Base-by-base conservation (phyloP, 2,113 vertebrate species). In the Pionites leucogaster region DNA sequence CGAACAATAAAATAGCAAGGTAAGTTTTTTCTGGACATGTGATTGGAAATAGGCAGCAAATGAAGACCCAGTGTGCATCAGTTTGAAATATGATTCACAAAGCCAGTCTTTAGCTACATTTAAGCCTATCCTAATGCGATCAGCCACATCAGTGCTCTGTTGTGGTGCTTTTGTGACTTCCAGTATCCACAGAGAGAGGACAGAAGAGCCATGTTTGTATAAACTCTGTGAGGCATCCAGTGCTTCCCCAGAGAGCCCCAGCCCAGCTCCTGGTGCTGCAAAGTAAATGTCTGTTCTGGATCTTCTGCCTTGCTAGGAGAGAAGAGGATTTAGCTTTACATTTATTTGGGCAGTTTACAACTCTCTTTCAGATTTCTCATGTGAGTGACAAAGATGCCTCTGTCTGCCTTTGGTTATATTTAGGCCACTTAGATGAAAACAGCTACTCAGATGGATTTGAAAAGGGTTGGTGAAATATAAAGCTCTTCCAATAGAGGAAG, bases 361-460 rank as follows among this genome's bases (percentile, higher is more conserved):
- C 86, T 75, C 80, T 94, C 92, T 87, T 74, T 78, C 88, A 95
- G 82, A 86, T 39, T 71, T 90, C 68, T 78, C 46, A 11, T 90
- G 52, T 27, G 52, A 42, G 59, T 59, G 74, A 97, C 95, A 97
- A 97, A 96, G 92, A 80, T 84, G 42, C 82, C 91, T 97, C 97
- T 97, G 88, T 97, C 93, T 93, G 70, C 46, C 68, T 89, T 39
- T 13, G 46, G 86, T 78, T 96, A 76, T 94, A 96, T 96, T 97
- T 98, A 93, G 96, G 88, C 65, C 74, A 70, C 93, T 93, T 59
- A 68, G 70, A 86, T 91, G 82, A 94, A 79, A 97, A 96, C 65
- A 96, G 88, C 77, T 31, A 75, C 88, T 96, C 65, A 91, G 27
- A 94, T 93, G 83, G 49, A 63, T 78, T 86, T 97, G 49, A 93